Evolutionary conservation across 2,113 vertebrate species (phyloP), one percentile per base, ranked within the genome.

Genomic region (Odontophorus gujanensis): DNA sequence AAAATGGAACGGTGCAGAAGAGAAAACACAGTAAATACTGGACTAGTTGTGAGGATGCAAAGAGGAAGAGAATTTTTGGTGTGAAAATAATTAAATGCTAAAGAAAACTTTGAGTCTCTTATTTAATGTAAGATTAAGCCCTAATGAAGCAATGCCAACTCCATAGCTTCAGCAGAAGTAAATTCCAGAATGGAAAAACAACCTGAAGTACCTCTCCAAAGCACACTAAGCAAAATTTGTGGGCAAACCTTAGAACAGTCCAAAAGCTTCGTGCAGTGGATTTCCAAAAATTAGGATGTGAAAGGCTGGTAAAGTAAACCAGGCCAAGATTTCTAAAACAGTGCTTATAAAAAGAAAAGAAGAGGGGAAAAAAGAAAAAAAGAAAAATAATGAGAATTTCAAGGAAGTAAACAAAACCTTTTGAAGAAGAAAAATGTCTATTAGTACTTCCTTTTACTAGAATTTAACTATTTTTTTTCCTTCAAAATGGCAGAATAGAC

Each of bases 51-150:
- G 36, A 86, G 26, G 7, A 20, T 62, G 38, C 40, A 77, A 93
- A 92, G 55, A 85, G 11, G 58, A 93, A 89, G 53, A 81, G 19
- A 6, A 5, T 36, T 87, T 89, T 85, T 42, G 16, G 59, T 71
- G 14, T 77, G 72, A 85, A 87, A 85, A 38, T 63, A 21, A 90
- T 88, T 71, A 90, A 91, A 91, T 55, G 45, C 12, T 83, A 55
- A 83, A 57, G 8, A 89, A 89, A 85, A 69, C 2, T 0, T 43
- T 69, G 26, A 3, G 6, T 62, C 4, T 80, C 16, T 68, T 50
- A 78, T 79, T 48, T n/a, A 62, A 34, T 59, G 15, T 55, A 63
- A 77, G 21, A 55, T 55, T 74, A 80, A 80, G 69, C 28, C 12
- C 40, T 66, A 63, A 22, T 25, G 42, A 87, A 85, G 68, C 25